Evolutionary conservation across 2,113 vertebrate species (phyloP).

Genomic region (Pionites leucogaster): DNA sequence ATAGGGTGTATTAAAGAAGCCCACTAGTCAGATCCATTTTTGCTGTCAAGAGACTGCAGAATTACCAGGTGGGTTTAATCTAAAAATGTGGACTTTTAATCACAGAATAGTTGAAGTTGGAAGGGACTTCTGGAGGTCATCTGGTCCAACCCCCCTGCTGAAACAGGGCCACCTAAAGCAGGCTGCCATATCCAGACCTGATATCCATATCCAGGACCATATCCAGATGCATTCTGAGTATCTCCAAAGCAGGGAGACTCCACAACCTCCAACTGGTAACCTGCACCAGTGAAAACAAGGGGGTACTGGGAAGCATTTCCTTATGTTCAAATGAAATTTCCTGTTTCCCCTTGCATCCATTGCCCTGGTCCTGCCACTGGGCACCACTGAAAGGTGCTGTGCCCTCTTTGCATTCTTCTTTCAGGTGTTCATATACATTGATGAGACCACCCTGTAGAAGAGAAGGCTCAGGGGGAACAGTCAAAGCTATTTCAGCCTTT

Average conservation of each 20-base stretch:
- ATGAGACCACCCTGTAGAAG: not conserved
- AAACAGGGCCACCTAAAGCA: not conserved
- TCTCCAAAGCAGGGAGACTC: not conserved
- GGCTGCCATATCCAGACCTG: not conserved
- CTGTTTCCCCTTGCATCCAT: not conserved
- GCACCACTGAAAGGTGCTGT: not conserved
- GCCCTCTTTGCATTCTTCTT: not conserved
- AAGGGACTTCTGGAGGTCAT: not conserved
- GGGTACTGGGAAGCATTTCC: not conserved
- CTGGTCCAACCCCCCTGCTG: not conserved
- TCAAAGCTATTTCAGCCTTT: not conserved
- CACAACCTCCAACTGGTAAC: not conserved
- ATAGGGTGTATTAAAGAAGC: not conserved
- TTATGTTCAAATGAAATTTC: not conserved
- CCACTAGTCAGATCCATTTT: not conserved
- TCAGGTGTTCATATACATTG: not conserved
- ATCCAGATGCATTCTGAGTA: fast-evolving
- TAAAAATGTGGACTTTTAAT: not conserved
- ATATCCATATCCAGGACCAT: not conserved
- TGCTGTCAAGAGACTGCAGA: not conserved
- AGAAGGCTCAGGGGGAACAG: not conserved
- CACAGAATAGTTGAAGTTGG: not conserved
- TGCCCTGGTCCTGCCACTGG: not conserved
- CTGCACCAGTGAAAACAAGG: not conserved
- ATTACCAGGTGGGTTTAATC: not conserved